phyloP scores from a whole-genome alignment of 2,888 invertebrate genomes.

The Rotaria socialis region DNA sequence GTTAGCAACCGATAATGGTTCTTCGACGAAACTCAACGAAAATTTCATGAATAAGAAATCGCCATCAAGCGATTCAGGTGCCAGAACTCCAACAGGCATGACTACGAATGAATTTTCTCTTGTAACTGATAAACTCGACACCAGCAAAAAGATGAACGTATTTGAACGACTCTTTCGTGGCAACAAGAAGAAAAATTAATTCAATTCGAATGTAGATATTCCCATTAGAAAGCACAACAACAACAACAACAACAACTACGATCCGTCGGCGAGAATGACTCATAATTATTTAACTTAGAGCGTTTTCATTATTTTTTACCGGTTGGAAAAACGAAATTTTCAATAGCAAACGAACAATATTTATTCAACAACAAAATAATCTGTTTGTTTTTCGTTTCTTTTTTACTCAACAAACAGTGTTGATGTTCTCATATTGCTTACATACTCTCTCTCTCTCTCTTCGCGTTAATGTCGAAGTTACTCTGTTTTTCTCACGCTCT shows the following conservation, averaged over 20 bases:
- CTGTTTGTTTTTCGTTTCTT: neutral
- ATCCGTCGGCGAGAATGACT: neutral
- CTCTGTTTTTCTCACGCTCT: neutral
- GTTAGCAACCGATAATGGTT: neutral
- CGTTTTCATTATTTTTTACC: neutral
- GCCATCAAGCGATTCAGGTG: neutral
- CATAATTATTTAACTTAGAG: neutral
- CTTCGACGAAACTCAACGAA: neutral
- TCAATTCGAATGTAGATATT: neutral
- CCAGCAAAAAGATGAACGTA: constrained; percentile 27
- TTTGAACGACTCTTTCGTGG: constrained; percentile 20
- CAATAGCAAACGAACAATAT: neutral
- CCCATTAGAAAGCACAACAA: neutral
- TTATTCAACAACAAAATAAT: neutral
- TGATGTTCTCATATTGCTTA: neutral
- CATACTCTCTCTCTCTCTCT: neutral
- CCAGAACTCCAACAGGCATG: neutral
- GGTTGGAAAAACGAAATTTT: neutral
- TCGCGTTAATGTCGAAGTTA: neutral
- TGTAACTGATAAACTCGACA: neutral
- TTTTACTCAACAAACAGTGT: neutral
- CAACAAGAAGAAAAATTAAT: constrained; percentile 24
- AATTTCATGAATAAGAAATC: neutral
- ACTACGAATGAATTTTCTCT: neutral
- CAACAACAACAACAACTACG: no score